Percentiles rank a stretch among this genome's conserved stretches.
Conservation (phyloP, 2,797 vertebrate genomes). For the Xenops minutus region DNA sequence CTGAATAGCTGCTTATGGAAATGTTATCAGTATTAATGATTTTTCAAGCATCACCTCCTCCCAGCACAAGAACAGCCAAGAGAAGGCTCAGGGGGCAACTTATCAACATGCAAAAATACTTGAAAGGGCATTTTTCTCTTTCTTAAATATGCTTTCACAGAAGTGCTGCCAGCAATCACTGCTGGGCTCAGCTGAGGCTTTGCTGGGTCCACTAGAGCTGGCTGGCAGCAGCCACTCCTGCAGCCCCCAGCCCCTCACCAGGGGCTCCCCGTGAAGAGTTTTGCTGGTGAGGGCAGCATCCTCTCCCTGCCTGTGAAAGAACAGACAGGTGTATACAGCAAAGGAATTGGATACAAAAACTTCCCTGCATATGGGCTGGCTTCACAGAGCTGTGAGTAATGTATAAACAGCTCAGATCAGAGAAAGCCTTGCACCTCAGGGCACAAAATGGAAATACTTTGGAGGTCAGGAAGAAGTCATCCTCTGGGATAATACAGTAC, state of each 20-base stretch:
- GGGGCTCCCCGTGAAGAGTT: background rate
- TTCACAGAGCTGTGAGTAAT: background rate
- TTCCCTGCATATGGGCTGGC: background rate
- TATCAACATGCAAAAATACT: background rate
- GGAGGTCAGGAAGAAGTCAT: background rate
- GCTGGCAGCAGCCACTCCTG: background rate
- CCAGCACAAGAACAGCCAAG: background rate
- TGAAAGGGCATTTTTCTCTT: background rate
- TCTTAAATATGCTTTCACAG: background rate
- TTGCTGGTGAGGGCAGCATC: background rate
- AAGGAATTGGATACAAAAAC: background rate
- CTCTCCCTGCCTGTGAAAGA: background rate
- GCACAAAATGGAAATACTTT: background rate
- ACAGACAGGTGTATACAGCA: background rate
- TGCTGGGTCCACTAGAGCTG: background rate
- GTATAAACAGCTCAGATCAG: background rate
- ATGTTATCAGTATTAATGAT: background rate
- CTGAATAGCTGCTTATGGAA: background rate
- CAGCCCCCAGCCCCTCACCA: accelerated
- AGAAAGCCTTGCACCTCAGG: background rate
- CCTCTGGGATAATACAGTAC: background rate
- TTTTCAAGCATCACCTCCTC: background rate
- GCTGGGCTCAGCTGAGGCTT: background rate
- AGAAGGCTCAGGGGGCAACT: background rate
- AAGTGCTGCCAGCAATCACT: background rate